Percentiles rank a stretch among this genome's conserved stretches.
These are phyloP conservation scores for Corydoras sp. DNA, from an alignment of 2,113 vertebrate genomes.

Conservation along the genomic window DNA sequence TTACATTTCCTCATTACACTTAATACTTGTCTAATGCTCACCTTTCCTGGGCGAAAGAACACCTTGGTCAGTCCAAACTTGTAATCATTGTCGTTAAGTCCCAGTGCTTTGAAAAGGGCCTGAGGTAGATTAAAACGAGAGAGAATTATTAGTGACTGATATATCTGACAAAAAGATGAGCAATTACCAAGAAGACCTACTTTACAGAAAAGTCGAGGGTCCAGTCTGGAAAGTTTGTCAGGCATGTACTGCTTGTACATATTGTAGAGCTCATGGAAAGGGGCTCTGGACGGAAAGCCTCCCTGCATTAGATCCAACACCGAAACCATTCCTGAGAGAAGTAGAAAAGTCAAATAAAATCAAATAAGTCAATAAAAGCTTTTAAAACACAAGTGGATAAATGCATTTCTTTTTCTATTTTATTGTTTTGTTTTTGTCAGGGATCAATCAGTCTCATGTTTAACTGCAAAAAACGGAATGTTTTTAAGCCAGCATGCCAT, in stretches of 20 bases:
- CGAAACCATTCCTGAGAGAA: conserved; percentile 87
- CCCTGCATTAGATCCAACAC: conserved; percentile 98
- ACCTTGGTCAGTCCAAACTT: conserved; percentile 97
- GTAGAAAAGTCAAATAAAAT: not conserved
- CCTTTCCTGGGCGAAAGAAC: conserved; percentile 97
- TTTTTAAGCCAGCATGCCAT: no score
- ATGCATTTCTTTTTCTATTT: no score
- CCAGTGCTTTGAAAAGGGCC: conserved; percentile 97
- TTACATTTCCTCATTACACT: no score
- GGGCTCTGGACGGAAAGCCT: conserved; percentile 91
- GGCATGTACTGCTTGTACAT: conserved; percentile 98
- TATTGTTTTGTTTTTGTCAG: no score
- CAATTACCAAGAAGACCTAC: conserved; percentile 53
- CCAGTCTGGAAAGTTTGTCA: conserved; percentile 83
- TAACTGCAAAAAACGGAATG: no score
- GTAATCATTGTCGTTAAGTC: conserved; percentile 91
- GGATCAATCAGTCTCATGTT: no score
- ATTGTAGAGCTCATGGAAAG: conserved; percentile 96
- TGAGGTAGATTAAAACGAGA: conserved; percentile 45
- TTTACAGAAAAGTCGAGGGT: conserved; percentile 97
- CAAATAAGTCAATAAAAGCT: no score
- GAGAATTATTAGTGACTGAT: conserved; percentile 24
- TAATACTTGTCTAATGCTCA: conserved; percentile 50
- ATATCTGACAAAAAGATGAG: not conserved
- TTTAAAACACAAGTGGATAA: no score